These are phyloP conservation scores for Taeniopygia guttata DNA, from an alignment of 2,797 vertebrate species.

Conservation along the genomic window DNA sequence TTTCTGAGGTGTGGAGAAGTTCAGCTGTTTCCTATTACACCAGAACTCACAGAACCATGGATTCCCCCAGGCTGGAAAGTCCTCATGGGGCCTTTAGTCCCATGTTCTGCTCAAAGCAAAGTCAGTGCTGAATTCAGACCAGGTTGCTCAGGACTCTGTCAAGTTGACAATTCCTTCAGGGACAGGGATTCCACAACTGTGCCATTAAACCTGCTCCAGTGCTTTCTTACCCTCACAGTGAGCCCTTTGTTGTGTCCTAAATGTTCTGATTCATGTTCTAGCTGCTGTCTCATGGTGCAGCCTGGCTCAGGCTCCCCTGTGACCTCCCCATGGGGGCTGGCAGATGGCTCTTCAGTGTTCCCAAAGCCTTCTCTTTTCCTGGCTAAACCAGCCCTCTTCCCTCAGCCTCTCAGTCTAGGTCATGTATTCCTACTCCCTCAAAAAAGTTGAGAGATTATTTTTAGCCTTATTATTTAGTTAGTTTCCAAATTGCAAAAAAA, in stretches of 20 bases:
- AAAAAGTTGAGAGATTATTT: neutral
- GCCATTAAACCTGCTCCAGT: neutral
- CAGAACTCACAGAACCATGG: neutral
- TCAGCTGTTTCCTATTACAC: neutral
- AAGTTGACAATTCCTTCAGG: neutral
- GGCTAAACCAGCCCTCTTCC: neutral
- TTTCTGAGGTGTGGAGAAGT: neutral
- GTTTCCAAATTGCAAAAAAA: neutral
- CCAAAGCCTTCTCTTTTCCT: neutral
- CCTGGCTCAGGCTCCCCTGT: rapidly evolving
- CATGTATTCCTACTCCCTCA: neutral
- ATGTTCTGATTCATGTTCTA: rapidly evolving
- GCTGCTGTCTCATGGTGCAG: neutral
- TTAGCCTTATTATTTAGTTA: neutral
- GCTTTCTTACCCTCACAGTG: neutral
- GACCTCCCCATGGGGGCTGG: neutral
- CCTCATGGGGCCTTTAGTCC: neutral
- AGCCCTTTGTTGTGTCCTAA: neutral
- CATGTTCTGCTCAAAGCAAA: neutral
- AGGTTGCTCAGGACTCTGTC: neutral
- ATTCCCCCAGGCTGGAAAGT: neutral
- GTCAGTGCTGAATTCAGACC: neutral
- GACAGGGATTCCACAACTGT: neutral
- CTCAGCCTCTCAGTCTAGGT: neutral
- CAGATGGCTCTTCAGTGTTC: neutral